A percentile compares a stretch with the other conserved stretches of the same genome.
These are phyloP conservation scores for Mus pahari DNA, from an alignment of 2,113 vertebrate genomes.

Conservation along the genomic window DNA sequence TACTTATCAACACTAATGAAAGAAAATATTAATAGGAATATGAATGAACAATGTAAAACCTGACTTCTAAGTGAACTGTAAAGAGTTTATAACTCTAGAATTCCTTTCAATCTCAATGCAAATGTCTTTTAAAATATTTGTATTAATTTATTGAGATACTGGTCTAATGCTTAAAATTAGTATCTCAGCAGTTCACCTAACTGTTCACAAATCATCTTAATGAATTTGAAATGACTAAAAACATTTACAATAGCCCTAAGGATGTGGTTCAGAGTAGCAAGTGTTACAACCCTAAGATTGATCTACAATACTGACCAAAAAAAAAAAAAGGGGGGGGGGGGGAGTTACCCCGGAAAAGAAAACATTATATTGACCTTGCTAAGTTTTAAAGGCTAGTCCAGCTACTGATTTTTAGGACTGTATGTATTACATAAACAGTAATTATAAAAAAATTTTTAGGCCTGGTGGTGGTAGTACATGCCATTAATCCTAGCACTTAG, in stretches of 20 bases:
- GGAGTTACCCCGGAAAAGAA: constrained; percentile 1
- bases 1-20: neutral
- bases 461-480: neutral
- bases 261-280: neutral
- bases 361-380: constrained; percentile 5
- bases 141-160: constrained; percentile 6
- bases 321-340: too few relatives aligned
- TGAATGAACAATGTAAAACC: neutral
- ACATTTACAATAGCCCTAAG: neutral
- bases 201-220: constrained; percentile 10
- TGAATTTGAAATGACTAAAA: constrained; percentile 53
- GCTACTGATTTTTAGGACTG: constrained; percentile 48
- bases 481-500: neutral
- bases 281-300: neutral
- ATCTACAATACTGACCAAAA: neutral
- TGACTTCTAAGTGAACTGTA: constrained; percentile 4
- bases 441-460: neutral
- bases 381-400: constrained; percentile 38
- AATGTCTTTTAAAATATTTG: constrained; percentile 28
- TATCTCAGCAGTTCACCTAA: constrained; percentile 45
- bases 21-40: neutral
- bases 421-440: neutral
- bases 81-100: constrained; percentile 32
- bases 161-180: constrained; percentile 54
- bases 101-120: constrained; percentile 50